Percentiles rank a stretch among this genome's conserved stretches.
phyloP scores from a whole-genome alignment of 2,888 invertebrate genomes.

The Hemaris fuciformis region DNA sequence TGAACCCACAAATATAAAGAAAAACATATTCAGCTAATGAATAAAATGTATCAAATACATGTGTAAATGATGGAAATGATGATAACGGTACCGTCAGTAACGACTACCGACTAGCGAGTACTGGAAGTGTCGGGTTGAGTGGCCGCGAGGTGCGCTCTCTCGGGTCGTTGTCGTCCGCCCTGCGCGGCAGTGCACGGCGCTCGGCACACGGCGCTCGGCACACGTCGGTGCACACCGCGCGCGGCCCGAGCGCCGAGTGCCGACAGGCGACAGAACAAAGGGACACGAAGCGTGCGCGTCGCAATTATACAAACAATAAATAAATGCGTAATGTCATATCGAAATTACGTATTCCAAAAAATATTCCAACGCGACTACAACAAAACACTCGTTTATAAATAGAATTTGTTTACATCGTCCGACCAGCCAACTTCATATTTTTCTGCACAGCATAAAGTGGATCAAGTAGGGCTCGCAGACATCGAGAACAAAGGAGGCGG shows the following conservation, averaged over 20 bases:
- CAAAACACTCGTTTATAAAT: conserved; percentile 42
- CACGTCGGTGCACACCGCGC: too few relatives aligned
- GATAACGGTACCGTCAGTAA: conserved; percentile 45
- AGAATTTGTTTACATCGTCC: conserved; percentile 37
- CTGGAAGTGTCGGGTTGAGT: conserved; percentile 46
- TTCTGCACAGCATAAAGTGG: background rate
- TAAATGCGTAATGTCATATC: conserved; percentile 17
- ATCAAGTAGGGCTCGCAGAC: background rate
- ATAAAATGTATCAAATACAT: background rate
- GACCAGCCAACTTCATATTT: background rate
- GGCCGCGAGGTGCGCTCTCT: conserved; percentile 31
- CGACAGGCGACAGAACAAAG: conserved; percentile 56
- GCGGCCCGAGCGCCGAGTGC: too few relatives aligned
- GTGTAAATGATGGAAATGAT: conserved; percentile 33
- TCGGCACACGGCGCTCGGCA: conserved; percentile 25
- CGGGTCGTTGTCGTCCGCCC: background rate
- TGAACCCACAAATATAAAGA: too few relatives aligned
- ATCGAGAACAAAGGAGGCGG: conserved; percentile 60
- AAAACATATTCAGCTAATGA: too few relatives aligned
- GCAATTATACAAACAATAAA: conserved; percentile 22
- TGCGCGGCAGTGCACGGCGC: background rate
- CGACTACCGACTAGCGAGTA: background rate
- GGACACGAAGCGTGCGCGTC: conserved; percentile 21
- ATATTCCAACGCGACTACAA: conserved; percentile 23
- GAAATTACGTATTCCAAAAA: conserved; percentile 10